phyloP scores from a whole-genome alignment of 2,888 invertebrate genomes.

The Herminia tarsipennalis region DNA sequence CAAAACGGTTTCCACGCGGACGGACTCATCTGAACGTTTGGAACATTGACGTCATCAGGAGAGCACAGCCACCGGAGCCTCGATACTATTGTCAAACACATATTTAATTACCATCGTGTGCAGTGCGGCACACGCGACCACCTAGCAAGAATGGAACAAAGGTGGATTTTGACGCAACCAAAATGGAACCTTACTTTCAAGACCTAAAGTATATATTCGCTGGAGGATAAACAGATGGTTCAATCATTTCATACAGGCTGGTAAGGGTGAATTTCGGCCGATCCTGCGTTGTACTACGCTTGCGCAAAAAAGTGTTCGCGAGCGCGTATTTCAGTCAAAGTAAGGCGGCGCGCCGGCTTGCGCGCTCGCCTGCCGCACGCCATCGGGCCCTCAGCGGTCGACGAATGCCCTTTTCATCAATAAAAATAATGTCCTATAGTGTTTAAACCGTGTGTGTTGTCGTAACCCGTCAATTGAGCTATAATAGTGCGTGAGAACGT shows the following conservation, averaged over 20 bases:
- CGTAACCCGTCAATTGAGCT: constrained; percentile 71
- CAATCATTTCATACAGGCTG: constrained; percentile 41
- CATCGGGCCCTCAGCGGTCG: constrained; percentile 67
- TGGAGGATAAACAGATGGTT: constrained; percentile 33
- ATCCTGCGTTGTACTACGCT: constrained; percentile 75
- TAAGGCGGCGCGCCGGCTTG: constrained; percentile 84
- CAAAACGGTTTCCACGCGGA: constrained; percentile 58
- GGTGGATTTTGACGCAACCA: not conserved
- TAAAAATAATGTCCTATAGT: constrained; percentile 66
- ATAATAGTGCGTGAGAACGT: constrained; percentile 49
- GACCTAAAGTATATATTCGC: constrained; percentile 33
- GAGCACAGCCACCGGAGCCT: constrained; percentile 71
- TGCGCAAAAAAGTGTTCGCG: constrained; percentile 71
- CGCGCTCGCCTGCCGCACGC: constrained; percentile 84
- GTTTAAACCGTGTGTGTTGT: constrained; percentile 55
- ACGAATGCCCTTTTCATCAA: constrained; percentile 69
- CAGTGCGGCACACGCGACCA: constrained; percentile 83
- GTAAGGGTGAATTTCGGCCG: constrained; percentile 75
- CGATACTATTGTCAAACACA: constrained; percentile 81
- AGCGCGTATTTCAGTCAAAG: constrained; percentile 72
- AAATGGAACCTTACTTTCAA: constrained; percentile 15
- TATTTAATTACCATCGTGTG: constrained; percentile 84
- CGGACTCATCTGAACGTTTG: constrained; percentile 55
- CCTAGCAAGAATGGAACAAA: constrained; percentile 25
- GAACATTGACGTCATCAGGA: constrained; percentile 79